A percentile compares a stretch with the other conserved stretches of the same genome.
These are phyloP conservation scores for Echinops telfairi DNA, from an alignment of 2,113 vertebrate genomes.

Conservation along the genomic window DNA sequence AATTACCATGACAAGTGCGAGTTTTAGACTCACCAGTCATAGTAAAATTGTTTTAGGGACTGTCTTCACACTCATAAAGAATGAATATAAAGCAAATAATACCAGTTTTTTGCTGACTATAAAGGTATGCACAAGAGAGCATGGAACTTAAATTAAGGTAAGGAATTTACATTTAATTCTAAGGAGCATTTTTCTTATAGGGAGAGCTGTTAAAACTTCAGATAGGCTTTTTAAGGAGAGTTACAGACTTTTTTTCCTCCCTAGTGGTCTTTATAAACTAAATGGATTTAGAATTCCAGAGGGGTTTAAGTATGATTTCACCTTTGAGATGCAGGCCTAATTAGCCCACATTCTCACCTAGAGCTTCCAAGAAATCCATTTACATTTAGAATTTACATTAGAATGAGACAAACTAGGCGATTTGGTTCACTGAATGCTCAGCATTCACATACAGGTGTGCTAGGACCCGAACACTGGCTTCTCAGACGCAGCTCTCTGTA, in stretches of 20 bases:
- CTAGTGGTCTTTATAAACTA: constrained; percentile 41
- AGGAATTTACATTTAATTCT: constrained; percentile 71
- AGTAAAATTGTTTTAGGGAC: constrained; percentile 53
- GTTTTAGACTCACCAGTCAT: constrained; percentile 59
- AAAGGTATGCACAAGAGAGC: constrained; percentile 54
- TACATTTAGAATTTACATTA: background rate
- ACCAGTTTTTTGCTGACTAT: constrained; percentile 52
- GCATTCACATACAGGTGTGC: background rate
- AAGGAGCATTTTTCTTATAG: constrained; percentile 30
- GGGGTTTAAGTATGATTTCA: constrained; percentile 24
- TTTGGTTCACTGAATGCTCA: background rate
- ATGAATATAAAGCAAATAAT: constrained; percentile 60
- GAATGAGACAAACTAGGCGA: background rate
- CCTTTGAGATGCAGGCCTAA: background rate
- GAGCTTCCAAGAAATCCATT: constrained; percentile 1
- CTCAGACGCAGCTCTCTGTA: background rate
- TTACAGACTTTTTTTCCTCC: constrained; percentile 42
- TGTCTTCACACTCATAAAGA: constrained; percentile 52
- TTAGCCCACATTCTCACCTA: background rate
- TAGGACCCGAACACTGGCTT: background rate
- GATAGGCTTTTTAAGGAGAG: background rate
- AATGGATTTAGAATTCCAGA: constrained; percentile 1
- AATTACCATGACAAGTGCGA: constrained; percentile 51
- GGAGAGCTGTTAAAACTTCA: constrained; percentile 45
- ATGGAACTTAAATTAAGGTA: constrained; percentile 51